Conservation (phyloP, 2,797 vertebrate species). For the Carduelis carduelis region DNA sequence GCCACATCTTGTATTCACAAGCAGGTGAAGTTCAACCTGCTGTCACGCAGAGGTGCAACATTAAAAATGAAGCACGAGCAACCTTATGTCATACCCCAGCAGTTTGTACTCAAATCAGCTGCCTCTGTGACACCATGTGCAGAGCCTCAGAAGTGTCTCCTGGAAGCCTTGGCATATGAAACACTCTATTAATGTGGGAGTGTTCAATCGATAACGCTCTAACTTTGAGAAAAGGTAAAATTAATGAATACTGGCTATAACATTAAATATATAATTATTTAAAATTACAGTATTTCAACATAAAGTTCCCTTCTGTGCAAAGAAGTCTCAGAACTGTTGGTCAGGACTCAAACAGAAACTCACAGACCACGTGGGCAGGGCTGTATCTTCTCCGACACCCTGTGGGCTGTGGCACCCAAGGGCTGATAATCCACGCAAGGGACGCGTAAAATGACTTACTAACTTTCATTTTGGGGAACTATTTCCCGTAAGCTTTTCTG, state of each 20-base stretch:
- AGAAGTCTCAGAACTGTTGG: neutral
- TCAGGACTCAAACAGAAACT: rapidly evolving
- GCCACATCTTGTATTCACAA: neutral
- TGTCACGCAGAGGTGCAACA: neutral
- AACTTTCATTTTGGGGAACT: neutral
- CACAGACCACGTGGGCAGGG: neutral
- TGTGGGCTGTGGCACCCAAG: neutral
- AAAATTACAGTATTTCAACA: neutral
- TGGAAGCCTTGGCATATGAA: neutral
- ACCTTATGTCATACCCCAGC: neutral
- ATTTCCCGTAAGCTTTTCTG: neutral
- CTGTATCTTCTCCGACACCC: neutral
- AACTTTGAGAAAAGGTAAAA: neutral
- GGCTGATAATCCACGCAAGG: neutral
- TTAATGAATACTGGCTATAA: neutral
- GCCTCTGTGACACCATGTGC: neutral
- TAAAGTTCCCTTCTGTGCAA: neutral
- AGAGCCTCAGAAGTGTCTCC: neutral
- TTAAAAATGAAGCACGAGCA: neutral
- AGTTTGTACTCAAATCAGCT: neutral
- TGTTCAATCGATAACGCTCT: neutral
- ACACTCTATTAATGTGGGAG: rapidly evolving
- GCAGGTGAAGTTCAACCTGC: neutral
- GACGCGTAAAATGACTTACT: rapidly evolving
- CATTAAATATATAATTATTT: neutral